These are phyloP conservation scores for Chrysolophus pictus DNA, from an alignment of 2,797 vertebrate species.

Conservation along the genomic window DNA sequence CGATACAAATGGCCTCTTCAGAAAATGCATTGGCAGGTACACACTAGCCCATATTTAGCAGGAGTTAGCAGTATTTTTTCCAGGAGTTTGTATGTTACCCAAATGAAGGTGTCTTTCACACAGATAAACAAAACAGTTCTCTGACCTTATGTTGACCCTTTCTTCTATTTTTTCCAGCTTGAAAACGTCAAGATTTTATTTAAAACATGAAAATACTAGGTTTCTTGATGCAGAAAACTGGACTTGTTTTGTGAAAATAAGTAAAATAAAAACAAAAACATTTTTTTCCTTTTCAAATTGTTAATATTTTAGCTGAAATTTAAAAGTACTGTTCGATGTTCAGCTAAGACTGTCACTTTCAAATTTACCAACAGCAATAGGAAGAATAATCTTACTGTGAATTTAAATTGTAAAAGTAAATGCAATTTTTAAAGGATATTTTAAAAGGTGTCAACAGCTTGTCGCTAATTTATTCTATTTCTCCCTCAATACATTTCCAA, in stretches of 20 bases:
- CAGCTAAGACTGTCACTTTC: background rate
- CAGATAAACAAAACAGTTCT: background rate
- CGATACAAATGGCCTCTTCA: constrained; percentile 38
- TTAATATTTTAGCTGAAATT: background rate
- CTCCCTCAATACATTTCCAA: background rate
- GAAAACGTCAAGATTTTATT: background rate
- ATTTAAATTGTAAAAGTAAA: constrained; percentile 2
- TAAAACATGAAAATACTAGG: background rate
- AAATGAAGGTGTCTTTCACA: constrained; percentile 37
- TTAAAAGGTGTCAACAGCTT: background rate
- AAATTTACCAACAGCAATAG: background rate
- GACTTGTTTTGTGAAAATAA: background rate
- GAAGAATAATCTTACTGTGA: background rate
- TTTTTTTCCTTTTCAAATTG: background rate
- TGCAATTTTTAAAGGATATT: constrained; percentile 10
- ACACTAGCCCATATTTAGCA: background rate
- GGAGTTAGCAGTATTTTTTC: background rate
- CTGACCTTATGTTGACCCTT: background rate
- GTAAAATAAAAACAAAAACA: too few species aligned
- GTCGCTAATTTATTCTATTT: background rate
- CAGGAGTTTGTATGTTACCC: constrained; percentile 8
- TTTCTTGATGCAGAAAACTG: background rate
- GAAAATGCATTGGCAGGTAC: background rate
- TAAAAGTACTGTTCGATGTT: background rate
- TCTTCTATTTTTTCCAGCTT: background rate